Conservation (phyloP, 2,797 vertebrate genomes). For the Lagodon rhomboides region DNA sequence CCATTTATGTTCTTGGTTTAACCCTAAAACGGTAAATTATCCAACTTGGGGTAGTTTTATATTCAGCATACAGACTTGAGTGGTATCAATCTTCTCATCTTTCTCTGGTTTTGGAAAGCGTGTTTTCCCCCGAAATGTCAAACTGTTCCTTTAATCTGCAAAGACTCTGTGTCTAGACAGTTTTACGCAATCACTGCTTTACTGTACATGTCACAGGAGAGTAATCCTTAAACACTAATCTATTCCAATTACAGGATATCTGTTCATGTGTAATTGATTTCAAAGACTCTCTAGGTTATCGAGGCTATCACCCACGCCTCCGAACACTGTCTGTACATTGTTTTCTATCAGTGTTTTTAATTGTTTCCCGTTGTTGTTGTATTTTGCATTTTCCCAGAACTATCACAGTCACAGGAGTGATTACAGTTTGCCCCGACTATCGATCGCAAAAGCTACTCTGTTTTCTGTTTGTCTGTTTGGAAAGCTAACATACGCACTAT, state of each 20-base stretch:
- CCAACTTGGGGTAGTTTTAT: accelerated
- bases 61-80: not conserved
- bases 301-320: conserved; percentile 41
- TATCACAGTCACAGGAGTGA: conserved; percentile 41
- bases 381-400: conserved; percentile 43
- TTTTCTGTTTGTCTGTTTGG: conserved; percentile 41
- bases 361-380: conserved; percentile 54
- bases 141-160: conserved; percentile 9
- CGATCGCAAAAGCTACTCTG: conserved; percentile 42
- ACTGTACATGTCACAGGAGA: conserved; percentile 18
- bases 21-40: not conserved
- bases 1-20: not conserved
- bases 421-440: conserved; percentile 44
- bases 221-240: conserved; percentile 67
- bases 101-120: too few species aligned
- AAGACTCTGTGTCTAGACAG: not conserved
- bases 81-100: not conserved
- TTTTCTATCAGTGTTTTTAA: conserved; percentile 64
- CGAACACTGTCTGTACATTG: conserved; percentile 35
- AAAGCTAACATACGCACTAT: conserved; percentile 32
- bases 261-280: conserved; percentile 67
- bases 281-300: conserved; percentile 64
- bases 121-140: not conserved
- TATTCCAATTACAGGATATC: conserved; percentile 81
- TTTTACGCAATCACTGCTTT: conserved; percentile 8